A percentile compares a stretch with the other conserved stretches of the same genome.
These are phyloP conservation scores for Heteronetta atricapilla DNA, from an alignment of 2,113 vertebrate genomes.

Conservation along the genomic window DNA sequence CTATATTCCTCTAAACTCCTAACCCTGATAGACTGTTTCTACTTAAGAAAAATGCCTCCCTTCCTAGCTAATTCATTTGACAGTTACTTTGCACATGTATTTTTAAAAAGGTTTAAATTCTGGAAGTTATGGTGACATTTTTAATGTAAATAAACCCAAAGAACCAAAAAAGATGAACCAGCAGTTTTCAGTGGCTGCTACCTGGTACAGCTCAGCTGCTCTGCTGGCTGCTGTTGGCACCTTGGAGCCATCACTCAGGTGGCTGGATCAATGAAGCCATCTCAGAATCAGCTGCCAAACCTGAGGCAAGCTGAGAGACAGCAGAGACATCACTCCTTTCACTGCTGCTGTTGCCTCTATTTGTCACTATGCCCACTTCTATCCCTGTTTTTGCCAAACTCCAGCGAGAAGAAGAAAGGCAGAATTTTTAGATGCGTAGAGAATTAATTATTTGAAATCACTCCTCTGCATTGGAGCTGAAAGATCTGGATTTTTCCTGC, in stretches of 20 bases:
- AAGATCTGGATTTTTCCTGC: not conserved
- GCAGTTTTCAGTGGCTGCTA: not conserved
- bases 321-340: not conserved
- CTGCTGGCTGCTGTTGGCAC: not conserved
- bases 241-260: not conserved
- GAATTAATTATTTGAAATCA: not conserved
- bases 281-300: not conserved
- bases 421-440: not conserved
- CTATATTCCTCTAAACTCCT: not conserved
- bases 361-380: not conserved
- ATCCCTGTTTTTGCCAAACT: not conserved
- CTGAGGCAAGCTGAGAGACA: not conserved
- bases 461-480: not conserved
- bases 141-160: not conserved
- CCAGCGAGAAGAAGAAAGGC: not conserved
- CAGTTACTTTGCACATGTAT: not conserved
- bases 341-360: not conserved
- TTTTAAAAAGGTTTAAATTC: not conserved
- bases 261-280: not conserved
- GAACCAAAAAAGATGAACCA: not conserved
- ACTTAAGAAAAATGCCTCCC: not conserved
- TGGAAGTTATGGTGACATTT: not conserved
- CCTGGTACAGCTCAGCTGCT: not conserved
- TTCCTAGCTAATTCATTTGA: not conserved
- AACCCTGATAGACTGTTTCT: no score